Base-by-base conservation (phyloP, 2,113 vertebrate genomes). In the Gorsachius goisagi region DNA sequence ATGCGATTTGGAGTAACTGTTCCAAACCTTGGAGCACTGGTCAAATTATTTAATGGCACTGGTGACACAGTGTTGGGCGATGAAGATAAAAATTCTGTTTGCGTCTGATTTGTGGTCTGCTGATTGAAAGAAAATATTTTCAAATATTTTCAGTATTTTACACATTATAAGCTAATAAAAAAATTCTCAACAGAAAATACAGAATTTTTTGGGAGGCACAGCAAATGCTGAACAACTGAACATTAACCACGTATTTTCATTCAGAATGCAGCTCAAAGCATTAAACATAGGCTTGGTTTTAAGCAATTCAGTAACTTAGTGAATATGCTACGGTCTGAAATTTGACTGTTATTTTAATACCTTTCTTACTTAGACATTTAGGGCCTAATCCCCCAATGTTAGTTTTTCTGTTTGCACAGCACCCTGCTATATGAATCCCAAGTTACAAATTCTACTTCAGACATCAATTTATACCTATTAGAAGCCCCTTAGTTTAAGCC, bases 1-100 rank as follows among this genome's bases (percentile, higher is more conserved):
- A 99, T 98, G 35, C 99, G 98, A 97, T 99, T 99, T 90, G 99
- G 98, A 96, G 98, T 98, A 73, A 99, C 97, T 8, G 97, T 98
- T 97, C 98, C 98, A 62, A 97, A 97, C 84, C 94, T 92, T 58
- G 97, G 96, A 78, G 93, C 91, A 84, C 96, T 95, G 35, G 95
- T 94, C 79, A 97, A 89, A 63, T 93, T 97, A 91, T 95, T 98
- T 71, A 97, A 94, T 68, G 97, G 97, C 66, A 97, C 87, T 0
- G 97, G 97, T n/a, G 98, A 98, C 32, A 94, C 88, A 79, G 97
- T 69, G 78, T 84, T 98, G 81, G 97, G 95, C 77, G 97, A 97
- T 59, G 98, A 96, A 96, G 98, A 93, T 55, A 97, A 95, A 94
- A 98, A 98, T 94, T 98, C 96, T 60, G 96, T 97, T 97, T 98